phyloP scores from a whole-genome alignment of 1,140 invertebrate species.

The Brachionus koreanus region DNA sequence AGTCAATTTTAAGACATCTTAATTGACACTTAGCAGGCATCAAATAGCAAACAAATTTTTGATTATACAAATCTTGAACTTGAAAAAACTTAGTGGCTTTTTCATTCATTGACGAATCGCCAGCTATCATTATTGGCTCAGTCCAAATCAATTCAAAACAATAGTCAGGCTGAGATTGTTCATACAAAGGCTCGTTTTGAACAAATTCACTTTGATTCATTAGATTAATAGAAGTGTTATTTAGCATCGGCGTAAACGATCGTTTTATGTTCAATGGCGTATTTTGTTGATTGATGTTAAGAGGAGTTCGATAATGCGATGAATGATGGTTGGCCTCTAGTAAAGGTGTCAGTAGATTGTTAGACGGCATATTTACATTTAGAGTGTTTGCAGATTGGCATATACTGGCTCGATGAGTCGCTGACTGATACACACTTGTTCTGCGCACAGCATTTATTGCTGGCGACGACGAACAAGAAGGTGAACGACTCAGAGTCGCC shows the following conservation, averaged over 20 bases:
- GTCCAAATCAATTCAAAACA: slow-evolving; percentile 38
- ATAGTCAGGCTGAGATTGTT: slow-evolving; percentile 33
- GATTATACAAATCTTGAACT: slow-evolving; percentile 29
- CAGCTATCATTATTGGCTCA: slow-evolving; percentile 3
- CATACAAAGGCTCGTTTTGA: background rate
- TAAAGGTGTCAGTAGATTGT: slow-evolving; percentile 36
- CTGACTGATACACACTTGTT: slow-evolving; percentile 1
- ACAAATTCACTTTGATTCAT: background rate
- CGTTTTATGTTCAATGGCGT: background rate
- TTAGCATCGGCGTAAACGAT: background rate
- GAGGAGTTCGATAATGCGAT: slow-evolving; percentile 2
- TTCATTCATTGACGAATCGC: slow-evolving; percentile 32
- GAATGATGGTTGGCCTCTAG: slow-evolving; percentile 13
- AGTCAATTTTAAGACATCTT: slow-evolving; percentile 13
- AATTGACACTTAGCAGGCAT: slow-evolving; percentile 32
- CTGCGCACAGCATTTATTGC: slow-evolving; percentile 15
- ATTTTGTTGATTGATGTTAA: slow-evolving; percentile 13
- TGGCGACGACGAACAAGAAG: slow-evolving; percentile 21
- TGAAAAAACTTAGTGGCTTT: slow-evolving; percentile 36
- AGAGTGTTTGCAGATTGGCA: background rate
- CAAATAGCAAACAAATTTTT: slow-evolving; percentile 34
- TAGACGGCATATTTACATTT: background rate
- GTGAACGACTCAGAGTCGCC: background rate
- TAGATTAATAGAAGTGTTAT: background rate
- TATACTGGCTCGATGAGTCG: background rate